Evolutionary conservation across 2,113 vertebrate species (phyloP).

Genomic region (Anser brachyrhynchus): DNA sequence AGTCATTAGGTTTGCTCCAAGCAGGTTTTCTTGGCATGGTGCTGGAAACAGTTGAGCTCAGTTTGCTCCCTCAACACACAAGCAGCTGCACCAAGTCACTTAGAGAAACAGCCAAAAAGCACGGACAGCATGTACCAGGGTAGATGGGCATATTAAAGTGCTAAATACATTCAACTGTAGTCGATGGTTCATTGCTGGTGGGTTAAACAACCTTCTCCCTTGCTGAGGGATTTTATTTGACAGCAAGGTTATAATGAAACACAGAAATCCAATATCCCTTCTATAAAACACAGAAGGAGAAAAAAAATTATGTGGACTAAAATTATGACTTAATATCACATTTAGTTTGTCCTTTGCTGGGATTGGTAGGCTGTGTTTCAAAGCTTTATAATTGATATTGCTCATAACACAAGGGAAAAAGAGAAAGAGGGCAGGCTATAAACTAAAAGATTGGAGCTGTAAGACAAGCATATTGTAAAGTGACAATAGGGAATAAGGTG

Average conservation of each 20-base stretch:
- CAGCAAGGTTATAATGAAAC: constrained; percentile 61
- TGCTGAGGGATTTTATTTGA: constrained; percentile 58
- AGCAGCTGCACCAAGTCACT: not conserved
- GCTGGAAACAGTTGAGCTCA: not conserved
- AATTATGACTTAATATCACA: constrained; percentile 64
- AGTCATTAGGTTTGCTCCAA: not conserved
- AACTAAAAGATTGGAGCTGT: constrained; percentile 24
- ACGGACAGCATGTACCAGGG: not conserved
- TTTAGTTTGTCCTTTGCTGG: constrained; percentile 54
- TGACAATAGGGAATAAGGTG: not conserved
- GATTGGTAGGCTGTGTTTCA: constrained; percentile 53
- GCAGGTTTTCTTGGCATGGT: not conserved
- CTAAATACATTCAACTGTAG: constrained; percentile 18
- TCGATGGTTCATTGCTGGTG: constrained; percentile 34
- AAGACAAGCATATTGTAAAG: constrained; percentile 2
- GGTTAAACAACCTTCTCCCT: constrained; percentile 38
- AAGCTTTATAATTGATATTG: constrained; percentile 57
- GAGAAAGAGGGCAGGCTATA: constrained; percentile 14
- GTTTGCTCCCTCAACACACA: not conserved
- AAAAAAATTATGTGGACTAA: constrained; percentile 30
- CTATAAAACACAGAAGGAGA: constrained; percentile 48
- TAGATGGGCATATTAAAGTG: not conserved
- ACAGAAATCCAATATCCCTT: constrained; percentile 62
- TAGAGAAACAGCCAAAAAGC: not conserved
- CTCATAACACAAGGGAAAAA: constrained; percentile 55